Conservation (phyloP, 2,888 invertebrate genomes). For the Dorcus hopei region DNA sequence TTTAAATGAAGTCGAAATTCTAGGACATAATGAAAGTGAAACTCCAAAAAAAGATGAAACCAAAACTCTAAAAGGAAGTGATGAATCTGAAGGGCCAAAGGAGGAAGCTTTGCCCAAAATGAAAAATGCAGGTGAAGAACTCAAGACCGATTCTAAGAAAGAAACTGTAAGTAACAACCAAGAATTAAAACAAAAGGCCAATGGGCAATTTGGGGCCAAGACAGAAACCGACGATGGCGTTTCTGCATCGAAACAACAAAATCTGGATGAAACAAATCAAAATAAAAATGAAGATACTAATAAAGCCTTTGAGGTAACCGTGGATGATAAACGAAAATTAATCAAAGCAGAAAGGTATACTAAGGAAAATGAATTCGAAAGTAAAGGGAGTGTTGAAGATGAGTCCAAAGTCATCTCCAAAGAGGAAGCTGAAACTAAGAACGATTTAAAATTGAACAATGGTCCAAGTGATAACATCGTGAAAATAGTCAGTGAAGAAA, state of each 20-base stretch:
- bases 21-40: neutral
- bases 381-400: too few species aligned
- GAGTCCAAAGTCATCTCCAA: too few species aligned
- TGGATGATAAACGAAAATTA: too few species aligned
- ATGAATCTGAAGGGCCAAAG: slow-evolving; percentile 1
- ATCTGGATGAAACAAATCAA: too few species aligned
- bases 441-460: slow-evolving; percentile 1
- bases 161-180: neutral
- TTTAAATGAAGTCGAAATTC: neutral
- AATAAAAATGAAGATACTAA: too few species aligned
- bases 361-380: too few species aligned
- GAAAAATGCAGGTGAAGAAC: too few species aligned
- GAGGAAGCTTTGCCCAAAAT: neutral
- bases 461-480: slow-evolving; percentile 14
- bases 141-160: neutral
- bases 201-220: too few species aligned
- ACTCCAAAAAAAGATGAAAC: slow-evolving; percentile 8
- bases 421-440: neutral
- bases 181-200: neutral
- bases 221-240: too few species aligned
- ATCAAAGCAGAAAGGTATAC: too few species aligned
- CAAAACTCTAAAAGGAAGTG: neutral
- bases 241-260: too few species aligned
- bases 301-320: too few species aligned
- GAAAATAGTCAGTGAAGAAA: slow-evolving; percentile 17